A percentile compares a stretch with the other conserved stretches of the same genome.
phyloP scores from a whole-genome alignment of 2,888 invertebrate genomes.

The Pterobdella sp. region DNA sequence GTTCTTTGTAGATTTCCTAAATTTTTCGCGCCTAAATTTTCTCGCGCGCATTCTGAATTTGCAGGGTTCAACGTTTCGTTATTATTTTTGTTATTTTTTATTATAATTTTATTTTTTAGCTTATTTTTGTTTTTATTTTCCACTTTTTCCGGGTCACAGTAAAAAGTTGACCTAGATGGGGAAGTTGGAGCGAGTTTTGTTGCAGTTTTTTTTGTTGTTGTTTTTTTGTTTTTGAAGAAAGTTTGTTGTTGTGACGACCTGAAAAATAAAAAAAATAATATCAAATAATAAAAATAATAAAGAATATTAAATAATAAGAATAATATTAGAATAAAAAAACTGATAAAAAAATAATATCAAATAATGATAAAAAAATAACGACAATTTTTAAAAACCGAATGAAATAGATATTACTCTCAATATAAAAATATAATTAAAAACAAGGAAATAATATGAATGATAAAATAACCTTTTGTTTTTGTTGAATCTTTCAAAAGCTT shows the following conservation, averaged over 20 bases:
- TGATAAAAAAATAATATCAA: too few relatives aligned
- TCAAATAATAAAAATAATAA: too few relatives aligned
- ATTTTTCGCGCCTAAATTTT: not conserved
- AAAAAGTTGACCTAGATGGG: not conserved
- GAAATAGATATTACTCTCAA: too few relatives aligned
- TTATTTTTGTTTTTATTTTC: not conserved
- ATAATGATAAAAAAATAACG: too few relatives aligned
- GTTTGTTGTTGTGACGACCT: not conserved
- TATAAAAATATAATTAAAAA: too few relatives aligned
- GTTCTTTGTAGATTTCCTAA: not conserved
- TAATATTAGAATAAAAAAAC: too few relatives aligned
- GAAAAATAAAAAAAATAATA: too few relatives aligned
- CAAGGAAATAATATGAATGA: too few relatives aligned
- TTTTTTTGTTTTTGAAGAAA: not conserved
- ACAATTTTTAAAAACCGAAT: too few relatives aligned
- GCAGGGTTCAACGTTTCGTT: not conserved
- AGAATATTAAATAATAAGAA: too few relatives aligned
- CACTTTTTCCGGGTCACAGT: not conserved
- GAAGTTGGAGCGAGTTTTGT: not conserved
- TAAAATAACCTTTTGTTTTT: not conserved
- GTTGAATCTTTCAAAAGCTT: not conserved
- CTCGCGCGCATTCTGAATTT: not conserved
- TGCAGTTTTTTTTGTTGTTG: conserved; percentile 5
- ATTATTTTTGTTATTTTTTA: not conserved
- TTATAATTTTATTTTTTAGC: not conserved